These are phyloP conservation scores for Planiliza haematocheilus DNA, from an alignment of 2,113 vertebrate species.

Conservation along the genomic window DNA sequence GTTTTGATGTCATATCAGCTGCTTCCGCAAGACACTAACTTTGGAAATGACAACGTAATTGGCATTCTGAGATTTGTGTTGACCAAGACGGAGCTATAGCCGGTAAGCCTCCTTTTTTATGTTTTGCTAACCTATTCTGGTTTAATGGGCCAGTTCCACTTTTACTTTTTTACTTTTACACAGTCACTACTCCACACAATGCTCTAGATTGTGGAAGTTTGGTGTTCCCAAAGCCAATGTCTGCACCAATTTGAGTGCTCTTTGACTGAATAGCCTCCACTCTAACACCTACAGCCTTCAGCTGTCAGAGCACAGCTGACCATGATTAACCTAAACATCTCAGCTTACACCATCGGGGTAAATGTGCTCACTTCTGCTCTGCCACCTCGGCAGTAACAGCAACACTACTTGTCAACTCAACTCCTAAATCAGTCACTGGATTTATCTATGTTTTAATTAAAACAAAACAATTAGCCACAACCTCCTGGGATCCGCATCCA, in stretches of 20 bases:
- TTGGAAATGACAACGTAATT: no score
- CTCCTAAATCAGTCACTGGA: not conserved
- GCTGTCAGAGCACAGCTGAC: not conserved
- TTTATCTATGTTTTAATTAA: constrained; percentile 6
- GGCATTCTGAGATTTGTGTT: no score
- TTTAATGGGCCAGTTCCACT: no score
- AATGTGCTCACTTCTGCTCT: not conserved
- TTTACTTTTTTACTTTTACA: no score
- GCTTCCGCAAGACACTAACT: no score
- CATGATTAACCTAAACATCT: not conserved
- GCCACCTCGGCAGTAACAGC: not conserved
- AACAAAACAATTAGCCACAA: not conserved
- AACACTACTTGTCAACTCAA: accelerated
- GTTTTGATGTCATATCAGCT: no score
- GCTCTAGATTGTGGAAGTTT: not conserved
- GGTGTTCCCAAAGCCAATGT: not conserved
- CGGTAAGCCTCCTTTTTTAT: no score
- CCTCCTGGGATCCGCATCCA: constrained; percentile 2
- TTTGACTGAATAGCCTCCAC: not conserved
- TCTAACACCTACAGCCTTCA: not conserved
- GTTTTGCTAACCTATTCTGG: no score
- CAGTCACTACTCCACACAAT: no score
- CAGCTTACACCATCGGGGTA: not conserved
- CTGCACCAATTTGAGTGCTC: not conserved
- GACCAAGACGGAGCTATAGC: no score